Base-by-base conservation (phyloP, 2,888 invertebrate species). In the Cacoxenus indagator region DNA sequence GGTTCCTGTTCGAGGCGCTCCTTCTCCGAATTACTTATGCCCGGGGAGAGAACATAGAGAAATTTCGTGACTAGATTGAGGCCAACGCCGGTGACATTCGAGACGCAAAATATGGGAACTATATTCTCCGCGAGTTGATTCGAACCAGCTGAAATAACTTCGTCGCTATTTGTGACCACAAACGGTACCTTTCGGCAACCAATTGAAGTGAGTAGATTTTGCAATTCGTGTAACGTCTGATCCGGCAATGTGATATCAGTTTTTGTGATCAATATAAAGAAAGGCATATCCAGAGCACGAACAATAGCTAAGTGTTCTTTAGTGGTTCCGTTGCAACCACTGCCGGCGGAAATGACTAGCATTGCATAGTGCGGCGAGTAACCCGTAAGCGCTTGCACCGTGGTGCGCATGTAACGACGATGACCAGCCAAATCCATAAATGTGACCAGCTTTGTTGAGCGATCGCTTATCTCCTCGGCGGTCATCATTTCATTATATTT, bases 351-450 rank as follows among this genome's bases (percentile, higher is more conserved):
- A 61, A 95, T 93, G 43, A 96, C 95, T 65, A 96, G 90, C 93
- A 96, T 93, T 37, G 94, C 95, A 87, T 95, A 95, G 88, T 98
- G 97, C 0, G 98, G 98, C 0, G 93, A 94, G 89, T 97, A 96
- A 0, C 97, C 96, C 4, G 96, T 96, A 45, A 99, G 90, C 0
- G 98, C 99, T 87, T 96, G 95, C 45, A 98, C 93, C 1, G 99
- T 99, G 64, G 99, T 99, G 73, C 95, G 91, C 86, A 98, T 92
- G 86, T 99, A 99, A 17, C 98, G 98, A 76, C 94, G 92, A 89
- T 99, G 98, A 0, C 99, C 99, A 3, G 98, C 98, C 78, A 99
- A 90, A 89, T 99, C 99, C 82, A 99, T 92, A 84, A 98, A 96
- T 0, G 97, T 96, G 0, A 99, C 95, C 31, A 99, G 89, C 88